Percentiles rank a stretch among this genome's conserved stretches.
Evolutionary conservation across 30 jellyfish, hydroid and myxozoan species (phyloP).

Genomic region (Nemopilema nomurai): DNA sequence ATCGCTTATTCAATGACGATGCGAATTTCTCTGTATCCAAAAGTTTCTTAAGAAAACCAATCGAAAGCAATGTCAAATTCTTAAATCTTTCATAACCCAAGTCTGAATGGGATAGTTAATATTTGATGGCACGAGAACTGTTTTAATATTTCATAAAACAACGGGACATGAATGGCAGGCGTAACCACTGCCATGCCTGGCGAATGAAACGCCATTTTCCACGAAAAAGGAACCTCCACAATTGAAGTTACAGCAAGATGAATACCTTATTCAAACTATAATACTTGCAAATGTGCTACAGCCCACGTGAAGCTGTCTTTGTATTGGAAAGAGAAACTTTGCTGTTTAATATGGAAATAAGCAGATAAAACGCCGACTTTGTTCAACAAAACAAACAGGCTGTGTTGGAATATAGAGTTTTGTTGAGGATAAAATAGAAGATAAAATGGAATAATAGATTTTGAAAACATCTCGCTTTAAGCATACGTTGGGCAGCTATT

Average conservation of each 20-base stretch:
- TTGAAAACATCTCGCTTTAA: too few relatives aligned
- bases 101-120: not conserved
- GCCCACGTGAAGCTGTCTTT: too few relatives aligned
- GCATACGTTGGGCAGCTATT: too few relatives aligned
- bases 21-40: not conserved
- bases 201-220: not conserved
- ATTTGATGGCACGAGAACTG: not conserved
- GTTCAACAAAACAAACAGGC: not conserved
- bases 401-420: not conserved
- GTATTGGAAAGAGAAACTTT: too few relatives aligned
- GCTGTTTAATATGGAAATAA: too few relatives aligned
- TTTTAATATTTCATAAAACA: too few relatives aligned
- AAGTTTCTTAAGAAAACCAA: not conserved
- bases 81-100: not conserved
- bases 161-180: not conserved
- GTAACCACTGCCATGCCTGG: not conserved
- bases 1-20: not conserved
- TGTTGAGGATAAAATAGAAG: too few relatives aligned
- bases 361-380: too few relatives aligned
- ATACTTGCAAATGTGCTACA: too few relatives aligned
- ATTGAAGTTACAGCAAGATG: not conserved
- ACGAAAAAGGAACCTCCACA: not conserved
- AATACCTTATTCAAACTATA: too few relatives aligned
- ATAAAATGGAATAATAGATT: too few relatives aligned
- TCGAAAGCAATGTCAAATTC: not conserved